These are phyloP conservation scores for Hydrochoerus hydrochaeris DNA, from an alignment of 2,113 vertebrate species.

Conservation along the genomic window DNA sequence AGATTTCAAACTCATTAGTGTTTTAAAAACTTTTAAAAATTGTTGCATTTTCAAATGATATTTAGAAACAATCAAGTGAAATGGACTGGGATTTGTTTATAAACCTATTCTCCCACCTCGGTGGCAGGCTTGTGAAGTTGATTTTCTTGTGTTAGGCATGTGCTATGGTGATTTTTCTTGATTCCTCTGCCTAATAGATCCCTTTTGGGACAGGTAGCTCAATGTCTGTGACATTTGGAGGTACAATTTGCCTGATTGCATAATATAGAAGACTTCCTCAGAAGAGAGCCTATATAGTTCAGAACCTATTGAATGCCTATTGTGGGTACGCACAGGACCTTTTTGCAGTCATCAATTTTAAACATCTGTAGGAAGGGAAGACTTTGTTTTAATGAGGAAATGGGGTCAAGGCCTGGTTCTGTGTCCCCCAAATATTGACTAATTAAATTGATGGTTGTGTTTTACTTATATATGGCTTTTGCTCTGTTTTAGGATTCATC, in stretches of 20 bases:
- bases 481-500: slow-evolving; percentile 90
- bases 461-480: slow-evolving; percentile 17
- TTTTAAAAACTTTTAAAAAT: not conserved
- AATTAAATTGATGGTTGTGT: not conserved
- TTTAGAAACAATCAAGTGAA: slow-evolving; percentile 18
- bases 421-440: not conserved
- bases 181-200: not conserved
- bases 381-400: slow-evolving; percentile 37
- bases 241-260: not conserved
- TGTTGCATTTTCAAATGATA: slow-evolving; percentile 31
- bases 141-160: not conserved
- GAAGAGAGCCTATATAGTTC: not conserved
- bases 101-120: not conserved
- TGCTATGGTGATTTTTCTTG: slow-evolving; percentile 33
- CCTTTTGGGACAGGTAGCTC: slow-evolving; percentile 46
- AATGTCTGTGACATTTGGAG: slow-evolving; percentile 35
- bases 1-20: slow-evolving; percentile 45
- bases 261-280: slow-evolving; percentile 12
- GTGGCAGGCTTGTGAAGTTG: not conserved
- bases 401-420: not conserved
- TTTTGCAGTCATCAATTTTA: not conserved
- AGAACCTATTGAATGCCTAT: not conserved
- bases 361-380: not conserved
- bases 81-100: not conserved
- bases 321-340: not conserved